Percentiles rank a stretch among this genome's conserved stretches.
These are phyloP conservation scores for Lycaena phlaeas DNA, from an alignment of 2,888 invertebrate genomes.

Conservation along the genomic window DNA sequence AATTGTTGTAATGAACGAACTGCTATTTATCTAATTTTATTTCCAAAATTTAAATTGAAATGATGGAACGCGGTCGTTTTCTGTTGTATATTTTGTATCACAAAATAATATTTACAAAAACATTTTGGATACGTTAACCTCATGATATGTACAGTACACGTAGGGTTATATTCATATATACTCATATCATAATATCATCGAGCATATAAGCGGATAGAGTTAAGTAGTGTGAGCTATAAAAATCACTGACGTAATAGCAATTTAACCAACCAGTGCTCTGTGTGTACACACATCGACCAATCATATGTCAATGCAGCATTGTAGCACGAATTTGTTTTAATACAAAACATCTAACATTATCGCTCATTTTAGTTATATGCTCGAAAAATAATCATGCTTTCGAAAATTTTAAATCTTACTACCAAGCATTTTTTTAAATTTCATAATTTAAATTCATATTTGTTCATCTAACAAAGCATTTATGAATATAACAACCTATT, in stretches of 20 bases:
- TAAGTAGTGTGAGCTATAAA: too few species aligned
- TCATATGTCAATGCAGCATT: too few species aligned
- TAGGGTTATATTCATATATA: slow-evolving; percentile 11
- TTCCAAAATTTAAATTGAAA: background rate
- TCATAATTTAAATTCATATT: background rate
- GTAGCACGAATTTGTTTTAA: too few species aligned
- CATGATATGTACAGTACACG: slow-evolving; percentile 61
- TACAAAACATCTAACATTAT: too few species aligned
- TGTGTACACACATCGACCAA: too few species aligned
- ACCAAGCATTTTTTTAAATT: background rate
- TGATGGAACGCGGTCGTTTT: slow-evolving; percentile 1
- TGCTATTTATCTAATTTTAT: too few species aligned
- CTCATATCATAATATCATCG: background rate
- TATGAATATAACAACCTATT: slow-evolving; percentile 34
- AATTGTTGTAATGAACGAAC: too few species aligned
- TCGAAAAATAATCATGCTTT: too few species aligned
- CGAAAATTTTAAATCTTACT: background rate
- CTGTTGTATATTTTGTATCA: background rate
- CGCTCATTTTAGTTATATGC: too few species aligned
- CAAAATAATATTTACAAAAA: slow-evolving; percentile 51
- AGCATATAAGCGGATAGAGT: too few species aligned
- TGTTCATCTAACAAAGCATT: slow-evolving; percentile 30
- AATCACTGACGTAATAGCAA: too few species aligned
- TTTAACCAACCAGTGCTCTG: too few species aligned
- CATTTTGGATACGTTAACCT: slow-evolving; percentile 30